Evolutionary conservation across 2,797 vertebrate species (phyloP), one percentile per base, ranked within the genome.

Genomic region (Luscinia megarhynchos): DNA sequence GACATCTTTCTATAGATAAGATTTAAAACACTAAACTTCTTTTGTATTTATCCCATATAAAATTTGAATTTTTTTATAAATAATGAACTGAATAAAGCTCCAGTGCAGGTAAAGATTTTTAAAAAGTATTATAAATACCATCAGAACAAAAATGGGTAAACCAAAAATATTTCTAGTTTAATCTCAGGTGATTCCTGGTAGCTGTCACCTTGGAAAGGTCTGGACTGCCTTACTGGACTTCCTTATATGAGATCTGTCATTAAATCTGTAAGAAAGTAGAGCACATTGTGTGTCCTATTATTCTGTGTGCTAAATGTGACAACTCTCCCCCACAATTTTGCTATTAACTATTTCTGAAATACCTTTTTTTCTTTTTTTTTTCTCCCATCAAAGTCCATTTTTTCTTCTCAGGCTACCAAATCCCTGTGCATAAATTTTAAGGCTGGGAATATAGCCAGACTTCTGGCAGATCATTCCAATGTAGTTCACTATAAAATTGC

Each of bases 361-460:
- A 20, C 1, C 0, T 36, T 9, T 15, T 29, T n/a, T n/a, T n/a
- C n/a, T 40, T 59, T 40, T n/a, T 11, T 15, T 29, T 36, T 58
- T 30, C 12, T 24, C 10, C 4, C 7, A 38, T 4, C 6, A 11
- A 57, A 46, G 15, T 34, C 3, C 8, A 51, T 69, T 88, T 69
- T 84, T 84, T 32, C 11, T 86, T 87, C 45, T 50, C 59, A 87
- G 62, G 29, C 15, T 54, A 51, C 67, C 53, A 80, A 70, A 91
- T 63, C 19, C 7, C 10, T 22, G 14, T 72, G 40, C n/a, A 55
- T 84, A 86, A 81, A 27, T 78, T 95, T 90, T 55, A 69, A 93
- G 45, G 30, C 70, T 90, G 80, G 85, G 69, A 88, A 85, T 89
- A 83, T 16, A 93, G 78, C 90, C 91, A 90, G 83, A 43, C 21